Base-by-base conservation (phyloP, 2,888 invertebrate species). In the Ennomos erosarius region DNA sequence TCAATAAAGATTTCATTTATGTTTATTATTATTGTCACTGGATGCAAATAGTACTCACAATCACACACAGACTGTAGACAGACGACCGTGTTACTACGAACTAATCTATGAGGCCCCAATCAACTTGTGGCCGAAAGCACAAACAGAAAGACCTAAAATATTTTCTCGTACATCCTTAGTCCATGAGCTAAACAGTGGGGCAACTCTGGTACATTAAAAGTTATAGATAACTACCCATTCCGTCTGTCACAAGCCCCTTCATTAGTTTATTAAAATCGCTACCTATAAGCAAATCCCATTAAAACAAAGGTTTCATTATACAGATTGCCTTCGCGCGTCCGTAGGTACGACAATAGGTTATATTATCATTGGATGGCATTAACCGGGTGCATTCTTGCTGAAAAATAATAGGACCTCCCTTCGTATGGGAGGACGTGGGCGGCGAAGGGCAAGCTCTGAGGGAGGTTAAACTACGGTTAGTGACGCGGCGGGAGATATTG, bases 371-470 rank as follows among this genome's bases (percentile, higher is more conserved):
- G 81, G 78, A 72, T 79, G 72, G 84, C 88, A 88, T 89, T 90
- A 87, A 84, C 85, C 74, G 81, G 77, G 85, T 72, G 85, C 88
- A 87, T 89, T 90, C 89, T 85, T 81, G 82, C 79, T 86, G 84
- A 85, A 88, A 88, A 90, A 88, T 90, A 90, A 90, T 88, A 82
- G 86, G 76, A 56, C 67, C 69, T 64, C 73, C 62, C 70, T 69
- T 72, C 79, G 75, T 81, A 79, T 79, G 75, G 73, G 76, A 76
- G 79, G 76, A 73, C 72, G 75, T 76, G 71, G 64, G 79, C 76
- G 76, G 55, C 59, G 77, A 51, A 54, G 57, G 74, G 75, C 73
- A 63, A 11, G 67, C 48, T 16, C 9, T 26, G 53, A 56, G 36
- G 46, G 37, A 42, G 12, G 39, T 10, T 61, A 56, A 61, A 35